These are phyloP conservation scores for Oryzias curvinotus DNA, from an alignment of 2,113 vertebrate genomes.

Conservation along the genomic window DNA sequence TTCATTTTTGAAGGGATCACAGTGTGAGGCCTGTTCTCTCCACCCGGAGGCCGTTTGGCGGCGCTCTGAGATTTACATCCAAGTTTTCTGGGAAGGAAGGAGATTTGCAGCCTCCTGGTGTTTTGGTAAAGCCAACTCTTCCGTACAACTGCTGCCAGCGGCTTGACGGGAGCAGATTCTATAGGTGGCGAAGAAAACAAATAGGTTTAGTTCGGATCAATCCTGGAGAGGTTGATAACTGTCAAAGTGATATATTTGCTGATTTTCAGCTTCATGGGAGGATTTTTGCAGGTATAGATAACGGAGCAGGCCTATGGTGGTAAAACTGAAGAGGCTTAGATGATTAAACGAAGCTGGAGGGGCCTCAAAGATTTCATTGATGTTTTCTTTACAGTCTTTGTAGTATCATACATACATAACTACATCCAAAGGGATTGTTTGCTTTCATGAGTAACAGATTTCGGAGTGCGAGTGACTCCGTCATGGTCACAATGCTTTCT, in stretches of 20 bases:
- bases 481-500: conserved; percentile 34
- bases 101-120: conserved; percentile 69
- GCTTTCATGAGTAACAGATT: conserved; percentile 8
- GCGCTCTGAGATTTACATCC: conserved; percentile 63
- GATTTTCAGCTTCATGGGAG: conserved; percentile 4
- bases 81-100: conserved; percentile 55
- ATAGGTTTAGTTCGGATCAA: conserved; percentile 51
- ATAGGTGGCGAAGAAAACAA: conserved; percentile 42
- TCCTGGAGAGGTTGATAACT: conserved; percentile 41
- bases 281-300: no score
- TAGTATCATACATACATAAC: no score
- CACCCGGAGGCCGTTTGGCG: conserved; percentile 63
- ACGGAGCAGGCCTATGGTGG: conserved; percentile 2
- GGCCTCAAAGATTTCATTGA: not conserved
- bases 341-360: conserved; percentile 41
- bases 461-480: conserved; percentile 5
- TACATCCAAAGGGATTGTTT: no score
- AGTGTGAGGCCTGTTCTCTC: conserved; percentile 39
- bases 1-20: conserved; percentile 39
- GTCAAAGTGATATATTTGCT: conserved; percentile 49
- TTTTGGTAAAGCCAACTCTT: conserved; percentile 58
- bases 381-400: no score
- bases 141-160: conserved; percentile 41
- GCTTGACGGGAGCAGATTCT: conserved; percentile 53
- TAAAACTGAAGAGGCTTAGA: conserved; percentile 5